These are phyloP conservation scores for Andinoacara biseriatus DNA, from an alignment of 2,113 vertebrate genomes.

Conservation along the genomic window DNA sequence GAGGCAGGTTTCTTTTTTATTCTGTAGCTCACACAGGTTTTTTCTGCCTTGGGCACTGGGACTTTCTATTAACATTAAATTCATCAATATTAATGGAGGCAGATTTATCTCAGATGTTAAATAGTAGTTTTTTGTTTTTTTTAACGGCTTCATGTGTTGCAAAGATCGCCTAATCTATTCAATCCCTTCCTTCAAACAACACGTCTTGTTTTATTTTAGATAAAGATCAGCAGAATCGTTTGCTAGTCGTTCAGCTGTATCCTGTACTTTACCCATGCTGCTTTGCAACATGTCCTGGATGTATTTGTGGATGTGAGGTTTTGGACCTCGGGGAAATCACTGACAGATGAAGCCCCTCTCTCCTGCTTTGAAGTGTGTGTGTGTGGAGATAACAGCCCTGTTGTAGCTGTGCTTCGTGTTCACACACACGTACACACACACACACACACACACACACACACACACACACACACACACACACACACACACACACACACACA, in stretches of 20 bases:
- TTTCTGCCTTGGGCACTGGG: neutral
- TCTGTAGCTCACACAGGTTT: neutral
- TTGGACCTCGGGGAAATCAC: slow-evolving; percentile 33
- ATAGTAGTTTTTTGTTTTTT: neutral
- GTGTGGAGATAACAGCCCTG: slow-evolving; percentile 12
- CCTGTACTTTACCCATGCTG: slow-evolving; percentile 30
- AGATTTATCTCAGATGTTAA: neutral
- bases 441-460: neutral
- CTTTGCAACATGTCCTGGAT: slow-evolving; percentile 37
- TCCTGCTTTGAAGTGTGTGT: slow-evolving; percentile 43
- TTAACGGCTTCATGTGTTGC: neutral
- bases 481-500: neutral
- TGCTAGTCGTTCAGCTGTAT: neutral
- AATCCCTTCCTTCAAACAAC: neutral
- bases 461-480: slow-evolving; percentile 8
- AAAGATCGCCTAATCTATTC: neutral
- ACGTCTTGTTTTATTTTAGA: slow-evolving; percentile 9
- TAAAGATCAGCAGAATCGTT: neutral
- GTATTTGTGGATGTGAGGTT: slow-evolving; percentile 40
- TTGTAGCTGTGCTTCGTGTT: neutral
- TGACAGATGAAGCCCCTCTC: slow-evolving; percentile 50
- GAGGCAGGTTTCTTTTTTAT: neutral
- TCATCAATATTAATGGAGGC: neutral
- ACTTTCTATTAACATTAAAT: neutral
- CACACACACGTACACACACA: neutral